Conservation (phyloP, 2,113 vertebrate genomes). For the Paralichthys olivaceus region DNA sequence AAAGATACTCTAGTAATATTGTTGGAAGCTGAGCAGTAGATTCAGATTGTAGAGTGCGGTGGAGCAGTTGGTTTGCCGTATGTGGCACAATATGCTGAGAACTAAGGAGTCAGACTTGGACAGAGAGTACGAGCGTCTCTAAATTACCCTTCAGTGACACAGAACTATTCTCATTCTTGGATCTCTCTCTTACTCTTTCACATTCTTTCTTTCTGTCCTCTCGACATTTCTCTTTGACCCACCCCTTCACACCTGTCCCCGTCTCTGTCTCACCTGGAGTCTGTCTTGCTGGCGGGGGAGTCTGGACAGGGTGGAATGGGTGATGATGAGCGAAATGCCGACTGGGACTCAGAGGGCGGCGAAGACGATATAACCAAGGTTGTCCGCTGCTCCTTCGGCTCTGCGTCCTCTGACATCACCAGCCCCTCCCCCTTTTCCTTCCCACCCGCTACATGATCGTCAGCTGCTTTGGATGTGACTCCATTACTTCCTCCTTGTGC, state of each 20-base stretch:
- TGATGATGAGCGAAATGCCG: constrained; percentile 71
- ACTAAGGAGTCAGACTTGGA: too few species aligned
- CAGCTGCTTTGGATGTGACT: constrained; percentile 21
- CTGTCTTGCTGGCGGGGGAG: constrained; percentile 86
- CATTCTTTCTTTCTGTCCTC: neutral
- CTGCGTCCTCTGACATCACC: neutral
- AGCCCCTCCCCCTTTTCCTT: constrained; percentile 34
- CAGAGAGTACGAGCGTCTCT: too few species aligned
- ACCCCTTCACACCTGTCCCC: neutral
- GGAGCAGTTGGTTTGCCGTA: neutral
- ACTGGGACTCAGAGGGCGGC: constrained; percentile 53
- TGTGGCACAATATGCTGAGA: constrained; percentile 1
- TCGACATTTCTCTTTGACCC: neutral
- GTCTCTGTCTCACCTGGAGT: constrained; percentile 85
- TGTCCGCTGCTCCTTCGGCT: constrained; percentile 25
- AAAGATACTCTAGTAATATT: too few species aligned
- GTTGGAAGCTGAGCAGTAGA: neutral
- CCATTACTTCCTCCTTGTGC: constrained; percentile 54
- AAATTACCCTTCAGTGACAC: neutral
- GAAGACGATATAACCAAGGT: neutral
- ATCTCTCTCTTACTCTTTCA: neutral
- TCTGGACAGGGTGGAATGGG: constrained; percentile 82
- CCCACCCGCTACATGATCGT: constrained; percentile 38
- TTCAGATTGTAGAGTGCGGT: neutral
- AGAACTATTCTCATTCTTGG: neutral